These are phyloP conservation scores for Aythya baeri DNA, from an alignment of 2,113 vertebrate genomes.

Conservation along the genomic window DNA sequence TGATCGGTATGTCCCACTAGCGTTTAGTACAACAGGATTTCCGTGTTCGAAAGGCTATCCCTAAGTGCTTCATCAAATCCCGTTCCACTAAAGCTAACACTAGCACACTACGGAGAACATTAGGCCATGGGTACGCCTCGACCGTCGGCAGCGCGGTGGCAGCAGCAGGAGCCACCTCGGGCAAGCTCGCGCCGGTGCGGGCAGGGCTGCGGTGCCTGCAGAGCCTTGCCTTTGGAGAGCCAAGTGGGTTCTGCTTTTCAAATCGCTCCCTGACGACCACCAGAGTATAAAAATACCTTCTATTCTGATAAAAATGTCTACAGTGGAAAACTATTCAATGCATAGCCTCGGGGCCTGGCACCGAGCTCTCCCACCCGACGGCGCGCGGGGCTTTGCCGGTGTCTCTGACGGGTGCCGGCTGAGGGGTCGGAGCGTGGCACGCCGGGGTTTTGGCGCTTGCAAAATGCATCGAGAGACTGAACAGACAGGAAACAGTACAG, in stretches of 20 bases:
- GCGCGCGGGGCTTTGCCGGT: neutral
- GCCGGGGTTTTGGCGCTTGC: neutral
- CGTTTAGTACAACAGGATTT: conserved; percentile 69
- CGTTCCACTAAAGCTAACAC: conserved; percentile 47
- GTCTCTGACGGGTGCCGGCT: neutral
- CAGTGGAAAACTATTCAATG: conserved; percentile 68
- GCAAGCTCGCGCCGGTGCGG: neutral
- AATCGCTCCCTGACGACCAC: conserved; percentile 38
- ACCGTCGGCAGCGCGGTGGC: neutral
- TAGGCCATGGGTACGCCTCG: neutral
- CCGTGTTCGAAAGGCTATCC: conserved; percentile 42
- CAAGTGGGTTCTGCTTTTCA: conserved; percentile 13
- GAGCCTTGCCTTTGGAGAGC: neutral
- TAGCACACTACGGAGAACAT: neutral
- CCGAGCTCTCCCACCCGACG: neutral
- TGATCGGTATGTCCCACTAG: conserved; percentile 54
- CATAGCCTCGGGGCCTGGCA: conserved; percentile 44
- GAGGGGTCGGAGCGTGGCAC: neutral
- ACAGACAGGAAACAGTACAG: neutral
- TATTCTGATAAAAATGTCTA: conserved; percentile 75
- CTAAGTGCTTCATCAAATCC: conserved; percentile 76
- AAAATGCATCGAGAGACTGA: neutral
- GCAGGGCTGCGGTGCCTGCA: neutral
- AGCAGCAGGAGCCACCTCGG: neutral
- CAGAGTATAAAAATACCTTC: conserved; percentile 81